Percentiles rank a stretch among this genome's conserved stretches.
These are phyloP conservation scores for Pararge aegeria DNA, from an alignment of 1,140 invertebrate genomes.

Conservation along the genomic window DNA sequence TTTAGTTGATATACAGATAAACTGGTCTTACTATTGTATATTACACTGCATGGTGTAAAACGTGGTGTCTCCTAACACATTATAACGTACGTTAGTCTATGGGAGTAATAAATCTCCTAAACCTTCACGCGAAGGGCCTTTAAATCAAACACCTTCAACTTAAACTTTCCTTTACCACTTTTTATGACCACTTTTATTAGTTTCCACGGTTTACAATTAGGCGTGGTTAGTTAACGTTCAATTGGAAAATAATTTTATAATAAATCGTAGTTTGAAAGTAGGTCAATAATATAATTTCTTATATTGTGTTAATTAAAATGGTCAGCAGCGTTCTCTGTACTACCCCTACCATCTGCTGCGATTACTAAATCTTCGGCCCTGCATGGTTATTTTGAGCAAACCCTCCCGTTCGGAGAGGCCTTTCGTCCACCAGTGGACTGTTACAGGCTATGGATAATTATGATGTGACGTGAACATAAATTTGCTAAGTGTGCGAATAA, in stretches of 20 bases:
- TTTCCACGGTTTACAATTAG: slow-evolving; percentile 32
- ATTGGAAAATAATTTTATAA: slow-evolving; percentile 37
- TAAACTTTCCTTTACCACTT: slow-evolving; percentile 55
- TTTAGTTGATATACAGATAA: background rate
- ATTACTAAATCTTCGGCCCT: no score
- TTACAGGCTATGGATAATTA: no score
- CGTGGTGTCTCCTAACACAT: slow-evolving; percentile 8
- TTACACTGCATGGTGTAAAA: background rate
- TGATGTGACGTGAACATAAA: no score
- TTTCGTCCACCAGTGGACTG: no score
- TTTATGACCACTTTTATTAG: slow-evolving; percentile 28
- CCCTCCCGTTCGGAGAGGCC: no score
- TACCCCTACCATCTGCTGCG: no score
- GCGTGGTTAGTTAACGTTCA: slow-evolving; percentile 27
- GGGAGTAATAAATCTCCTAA: slow-evolving; percentile 29
- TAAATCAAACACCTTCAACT: slow-evolving; percentile 48
- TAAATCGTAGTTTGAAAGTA: slow-evolving; percentile 31
- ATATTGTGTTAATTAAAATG: no score
- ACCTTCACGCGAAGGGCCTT: slow-evolving; percentile 26
- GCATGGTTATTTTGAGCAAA: no score
- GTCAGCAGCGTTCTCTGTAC: no score
- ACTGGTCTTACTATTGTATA: background rate
- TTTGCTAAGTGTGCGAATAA: no score
- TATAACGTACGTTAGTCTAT: slow-evolving; percentile 3
- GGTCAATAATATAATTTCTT: no score